Evolutionary conservation across 2,888 invertebrate species (phyloP).

Genomic region (Amphimallon solstitiale): DNA sequence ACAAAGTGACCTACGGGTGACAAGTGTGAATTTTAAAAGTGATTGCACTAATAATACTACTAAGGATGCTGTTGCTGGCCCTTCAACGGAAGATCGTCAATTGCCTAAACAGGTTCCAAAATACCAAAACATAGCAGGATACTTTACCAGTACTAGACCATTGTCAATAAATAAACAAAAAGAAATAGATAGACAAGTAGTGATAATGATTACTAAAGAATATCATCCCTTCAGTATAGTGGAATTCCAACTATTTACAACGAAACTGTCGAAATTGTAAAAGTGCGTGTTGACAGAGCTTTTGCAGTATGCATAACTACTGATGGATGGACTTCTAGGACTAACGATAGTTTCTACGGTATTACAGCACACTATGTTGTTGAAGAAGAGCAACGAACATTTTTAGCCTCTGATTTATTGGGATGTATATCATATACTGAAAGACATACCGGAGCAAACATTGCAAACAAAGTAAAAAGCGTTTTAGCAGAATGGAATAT

Average conservation of each 20-base stretch:
- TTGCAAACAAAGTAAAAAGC: slow-evolving; percentile 36
- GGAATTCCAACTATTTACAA: slow-evolving; percentile 45
- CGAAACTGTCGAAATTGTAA: slow-evolving; percentile 37
- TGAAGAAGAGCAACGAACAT: slow-evolving; percentile 32
- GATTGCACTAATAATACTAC: neutral
- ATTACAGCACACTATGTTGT: slow-evolving; percentile 47
- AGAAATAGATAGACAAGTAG: too few relatives aligned
- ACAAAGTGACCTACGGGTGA: neutral
- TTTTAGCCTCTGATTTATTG: slow-evolving; percentile 42
- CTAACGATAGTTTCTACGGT: slow-evolving; percentile 44
- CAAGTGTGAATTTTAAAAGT: neutral
- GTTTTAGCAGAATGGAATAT: slow-evolving; percentile 35
- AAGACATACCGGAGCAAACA: slow-evolving; percentile 45
- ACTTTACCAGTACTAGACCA: slow-evolving; percentile 2
- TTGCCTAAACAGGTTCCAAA: neutral
- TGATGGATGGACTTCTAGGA: too few relatives aligned
- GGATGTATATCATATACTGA: slow-evolving; percentile 42
- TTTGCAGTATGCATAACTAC: too few relatives aligned
- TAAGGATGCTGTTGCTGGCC: neutral
- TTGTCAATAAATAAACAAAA: slow-evolving; percentile 29
- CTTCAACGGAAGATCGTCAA: neutral
- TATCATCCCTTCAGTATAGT: slow-evolving; percentile 54
- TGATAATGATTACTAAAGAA: slow-evolving; percentile 50
- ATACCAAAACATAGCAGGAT: neutral
- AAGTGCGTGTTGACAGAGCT: too few relatives aligned